Base-by-base conservation (phyloP, 2,797 vertebrate genomes). In the Gambusia yucatana region DNA sequence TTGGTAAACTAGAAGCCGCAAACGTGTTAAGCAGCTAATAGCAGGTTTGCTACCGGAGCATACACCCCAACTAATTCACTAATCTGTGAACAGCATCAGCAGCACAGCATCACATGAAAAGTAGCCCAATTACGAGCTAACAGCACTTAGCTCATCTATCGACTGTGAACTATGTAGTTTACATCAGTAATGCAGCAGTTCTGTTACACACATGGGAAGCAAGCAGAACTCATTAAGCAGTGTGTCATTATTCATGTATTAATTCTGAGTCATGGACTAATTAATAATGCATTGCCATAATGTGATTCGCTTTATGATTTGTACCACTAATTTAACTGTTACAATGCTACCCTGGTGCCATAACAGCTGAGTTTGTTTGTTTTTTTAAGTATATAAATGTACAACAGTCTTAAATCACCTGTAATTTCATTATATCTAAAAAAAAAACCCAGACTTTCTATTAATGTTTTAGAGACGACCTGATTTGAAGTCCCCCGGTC, bases 201-300 rank as follows among this genome's bases (percentile, higher is more conserved):
- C n/a, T 70, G 44, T 70, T n/a, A 16, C 25, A 44, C 25, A n/a
- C 25, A 44, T 25, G 9, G 20, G 28, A 70, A 70, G 39, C 39
- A 70, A 70, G 4, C 36, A 70, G 13, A 44, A 28, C 41, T 70
- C 5, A 70, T 70, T 70, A 70, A n/a, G 8, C 41, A 41, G 20
- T 70, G 65, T 70, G 25, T 4, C 43, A 70, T 70, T 70, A 43
- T 28, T 70, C 39, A 44, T 70, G 39, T 25, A 28, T 70, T 70
- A 70, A 28, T 70, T 70, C n/a, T n/a, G 25, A 28, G 22, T 70
- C 67, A 43, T 70, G 25, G 67, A 70, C 67, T 70, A 70, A 70
- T 44, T 70, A 44, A 44, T 70, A 44, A n/a, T 69, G 3, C 67
- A 44, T 70, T 43, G 22, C 22, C 41, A n/a, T 44, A 70, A 70